Evolutionary conservation across 2,888 invertebrate genomes (phyloP).

Genomic region (Rugalucina vietnamica): DNA sequence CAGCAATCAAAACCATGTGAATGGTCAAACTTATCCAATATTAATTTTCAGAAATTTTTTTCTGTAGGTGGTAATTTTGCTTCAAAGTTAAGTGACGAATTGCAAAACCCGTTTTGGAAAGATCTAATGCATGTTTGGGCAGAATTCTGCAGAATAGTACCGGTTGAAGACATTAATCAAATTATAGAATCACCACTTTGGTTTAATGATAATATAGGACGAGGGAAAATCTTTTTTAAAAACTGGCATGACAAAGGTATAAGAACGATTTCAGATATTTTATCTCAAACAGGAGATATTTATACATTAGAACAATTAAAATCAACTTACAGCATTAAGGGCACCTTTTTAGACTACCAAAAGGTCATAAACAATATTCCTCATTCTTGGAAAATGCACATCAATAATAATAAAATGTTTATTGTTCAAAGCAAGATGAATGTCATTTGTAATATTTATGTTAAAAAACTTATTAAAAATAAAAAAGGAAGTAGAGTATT

Average conservation of each 20-base stretch:
- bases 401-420: too few relatives aligned
- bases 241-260: neutral
- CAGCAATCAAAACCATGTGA: neutral
- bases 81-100: neutral
- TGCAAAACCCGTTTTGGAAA: neutral
- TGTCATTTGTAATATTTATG: too few relatives aligned
- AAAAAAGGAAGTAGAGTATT: too few relatives aligned
- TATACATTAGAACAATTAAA: neutral
- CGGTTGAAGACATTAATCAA: neutral
- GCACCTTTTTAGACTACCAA: too few relatives aligned
- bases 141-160: neutral
- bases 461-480: too few relatives aligned
- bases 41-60: neutral
- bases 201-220: neutral
- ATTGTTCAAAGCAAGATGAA: too few relatives aligned
- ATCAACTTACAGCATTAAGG: neutral
- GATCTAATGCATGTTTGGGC: neutral
- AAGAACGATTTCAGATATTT: too few relatives aligned
- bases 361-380: too few relatives aligned
- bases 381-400: too few relatives aligned
- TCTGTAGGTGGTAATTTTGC: neutral
- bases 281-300: neutral
- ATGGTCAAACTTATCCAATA: neutral
- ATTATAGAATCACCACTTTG: neutral
- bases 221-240: neutral